Evolutionary conservation across 1,140 invertebrate genomes (phyloP).

Genomic region (Centruroides vittatus): DNA sequence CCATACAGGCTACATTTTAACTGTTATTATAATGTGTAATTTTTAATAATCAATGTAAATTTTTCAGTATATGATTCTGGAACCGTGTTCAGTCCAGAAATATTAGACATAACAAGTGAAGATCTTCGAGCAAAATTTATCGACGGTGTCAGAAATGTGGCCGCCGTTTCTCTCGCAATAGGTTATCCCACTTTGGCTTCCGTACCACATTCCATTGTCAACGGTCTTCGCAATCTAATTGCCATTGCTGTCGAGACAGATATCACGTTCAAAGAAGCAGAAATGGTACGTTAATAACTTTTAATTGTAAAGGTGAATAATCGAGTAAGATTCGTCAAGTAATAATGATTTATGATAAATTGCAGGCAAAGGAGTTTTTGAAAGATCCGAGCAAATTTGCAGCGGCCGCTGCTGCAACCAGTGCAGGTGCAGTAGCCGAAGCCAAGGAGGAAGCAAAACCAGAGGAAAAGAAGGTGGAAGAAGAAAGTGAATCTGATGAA

Average conservation of each 20-base stretch:
- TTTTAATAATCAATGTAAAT: slow-evolving; percentile 17
- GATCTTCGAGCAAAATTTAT: slow-evolving; percentile 82
- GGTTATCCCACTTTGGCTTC: slow-evolving; percentile 94
- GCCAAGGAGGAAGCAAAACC: slow-evolving; percentile 53
- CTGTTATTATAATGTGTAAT: too few species aligned
- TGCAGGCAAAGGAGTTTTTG: slow-evolving; percentile 33
- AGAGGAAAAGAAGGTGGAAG: slow-evolving; percentile 57
- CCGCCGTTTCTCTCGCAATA: slow-evolving; percentile 82
- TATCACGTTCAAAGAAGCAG: slow-evolving; percentile 84
- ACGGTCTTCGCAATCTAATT: slow-evolving; percentile 96
- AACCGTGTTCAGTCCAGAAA: slow-evolving; percentile 89
- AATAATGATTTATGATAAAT: not conserved
- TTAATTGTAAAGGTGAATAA: not conserved
- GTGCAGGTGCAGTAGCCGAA: slow-evolving; percentile 42
- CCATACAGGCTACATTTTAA: too few species aligned
- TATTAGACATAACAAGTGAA: slow-evolving; percentile 95
- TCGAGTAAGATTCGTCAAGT: not conserved
- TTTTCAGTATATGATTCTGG: slow-evolving; percentile 85
- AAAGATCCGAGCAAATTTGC: slow-evolving; percentile 89
- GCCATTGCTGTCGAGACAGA: slow-evolving; percentile 92
- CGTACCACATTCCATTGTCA: slow-evolving; percentile 89
- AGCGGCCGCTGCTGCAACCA: slow-evolving; percentile 32
- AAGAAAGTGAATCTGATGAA: slow-evolving; percentile 70
- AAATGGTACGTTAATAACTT: slow-evolving; percentile 77
- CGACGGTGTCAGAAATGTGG: slow-evolving; percentile 83